Evolutionary conservation across 2,888 invertebrate species (phyloP), one percentile per base, ranked within the genome.

Genomic region (Patella ulyssiponensis): DNA sequence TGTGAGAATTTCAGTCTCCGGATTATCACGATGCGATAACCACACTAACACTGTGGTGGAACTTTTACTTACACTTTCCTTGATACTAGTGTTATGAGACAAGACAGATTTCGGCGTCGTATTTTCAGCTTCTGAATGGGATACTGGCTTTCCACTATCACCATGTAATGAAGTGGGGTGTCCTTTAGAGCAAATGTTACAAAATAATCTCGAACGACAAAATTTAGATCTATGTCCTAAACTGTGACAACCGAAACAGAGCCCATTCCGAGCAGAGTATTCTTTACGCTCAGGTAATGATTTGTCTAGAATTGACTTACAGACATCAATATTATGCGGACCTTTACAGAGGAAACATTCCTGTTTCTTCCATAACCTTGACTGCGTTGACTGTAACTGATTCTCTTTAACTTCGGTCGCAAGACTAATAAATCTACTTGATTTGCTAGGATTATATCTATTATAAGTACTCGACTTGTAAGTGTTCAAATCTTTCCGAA

Each of bases 21-120:
- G 83, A 17, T 73, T 72, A 15, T 73, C 56, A 5, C 58, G 27
- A 71, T 72, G 74, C 11, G 81, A 80, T 9, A 84, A 27, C 72
- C 77, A 82, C 4, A 84, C 82, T 17, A 78, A 78, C 44, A 80
- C 4, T 27, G 76, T 77, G 71, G 75, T 72, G n/a, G 80, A 80
- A 64, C 75, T 69, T 69, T 75, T 75, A 75, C 76, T 27, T 27
- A 27, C 27, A 27, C 27, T 27, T 27, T 27, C 27, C 27, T 27
- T 27, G 2, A 27, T 27, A 27, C 1, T 44, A 56, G 17, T 54
- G 20, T 15, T 23, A 74, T 74, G 74, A 15, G 54, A 54, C 15
- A n/a, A 14, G 27, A 9, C 33, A 64, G 71, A 54, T 20, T 76
- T 75, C 15, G 14, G n/a, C 23, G 5, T 54, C 17, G 17, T 52